Percentiles rank a stretch among this genome's conserved stretches.
These are phyloP conservation scores for Sphenodon punctatus DNA, from an alignment of 2,797 vertebrate species.

Conservation along the genomic window DNA sequence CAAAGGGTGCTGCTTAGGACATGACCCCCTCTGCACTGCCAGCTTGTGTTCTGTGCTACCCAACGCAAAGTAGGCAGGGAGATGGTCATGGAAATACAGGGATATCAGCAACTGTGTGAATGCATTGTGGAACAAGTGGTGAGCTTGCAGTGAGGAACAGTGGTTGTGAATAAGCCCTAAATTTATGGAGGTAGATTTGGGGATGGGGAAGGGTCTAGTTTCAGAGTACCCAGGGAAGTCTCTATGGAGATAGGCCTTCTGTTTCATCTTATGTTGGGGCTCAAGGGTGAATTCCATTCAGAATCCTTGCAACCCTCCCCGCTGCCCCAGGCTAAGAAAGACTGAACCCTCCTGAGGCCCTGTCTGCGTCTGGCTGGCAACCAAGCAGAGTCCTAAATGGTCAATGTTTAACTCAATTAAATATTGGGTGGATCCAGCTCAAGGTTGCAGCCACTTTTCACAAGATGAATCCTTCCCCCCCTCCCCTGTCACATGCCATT, in stretches of 20 bases:
- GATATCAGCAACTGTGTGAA: too few relatives aligned
- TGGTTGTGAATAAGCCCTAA: too few relatives aligned
- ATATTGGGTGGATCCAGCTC: neutral
- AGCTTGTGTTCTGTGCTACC: too few relatives aligned
- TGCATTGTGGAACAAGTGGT: too few relatives aligned
- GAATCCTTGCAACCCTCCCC: neutral
- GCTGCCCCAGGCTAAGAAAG: neutral
- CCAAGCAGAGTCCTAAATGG: too few relatives aligned
- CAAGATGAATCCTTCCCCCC: neutral
- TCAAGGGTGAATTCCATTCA: too few relatives aligned
- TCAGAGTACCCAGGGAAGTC: neutral
- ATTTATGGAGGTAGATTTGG: neutral
- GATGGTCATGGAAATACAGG: too few relatives aligned
- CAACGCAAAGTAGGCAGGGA: too few relatives aligned
- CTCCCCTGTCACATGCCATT: neutral
- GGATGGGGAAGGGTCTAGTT: neutral
- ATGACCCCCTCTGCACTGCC: neutral
- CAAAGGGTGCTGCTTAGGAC: neutral
- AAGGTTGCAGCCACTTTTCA: neutral
- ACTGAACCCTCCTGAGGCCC: neutral
- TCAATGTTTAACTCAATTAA: neutral
- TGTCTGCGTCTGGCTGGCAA: neutral
- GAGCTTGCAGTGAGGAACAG: too few relatives aligned
- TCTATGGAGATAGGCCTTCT: neutral
- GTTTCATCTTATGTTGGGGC: too few relatives aligned